Conservation (phyloP, 2,113 vertebrate genomes). For the Glareola pratincola region DNA sequence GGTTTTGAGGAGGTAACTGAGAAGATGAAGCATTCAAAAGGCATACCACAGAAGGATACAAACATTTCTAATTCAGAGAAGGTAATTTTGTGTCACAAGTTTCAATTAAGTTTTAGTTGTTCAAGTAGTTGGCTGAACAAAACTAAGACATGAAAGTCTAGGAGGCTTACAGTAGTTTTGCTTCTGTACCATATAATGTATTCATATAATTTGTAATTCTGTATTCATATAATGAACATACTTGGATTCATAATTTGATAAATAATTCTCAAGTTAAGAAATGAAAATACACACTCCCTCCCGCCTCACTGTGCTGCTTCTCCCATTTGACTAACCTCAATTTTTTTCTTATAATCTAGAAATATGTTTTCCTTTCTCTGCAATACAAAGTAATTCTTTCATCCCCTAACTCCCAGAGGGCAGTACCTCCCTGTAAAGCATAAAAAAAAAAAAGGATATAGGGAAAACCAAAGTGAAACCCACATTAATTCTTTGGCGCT, state of each 20-base stretch:
- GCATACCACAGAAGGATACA: accelerated
- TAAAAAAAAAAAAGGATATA: neutral
- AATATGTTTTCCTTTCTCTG: neutral
- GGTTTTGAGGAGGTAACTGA: neutral
- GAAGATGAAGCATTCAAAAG: neutral
- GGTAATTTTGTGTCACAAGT: neutral
- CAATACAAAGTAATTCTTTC: neutral
- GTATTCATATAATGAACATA: neutral
- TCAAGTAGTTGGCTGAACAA: neutral
- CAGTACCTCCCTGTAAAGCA: neutral
- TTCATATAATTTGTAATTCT: too few species aligned
- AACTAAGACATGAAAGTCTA: neutral
- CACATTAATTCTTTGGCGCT: neutral
- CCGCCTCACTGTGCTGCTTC: neutral
- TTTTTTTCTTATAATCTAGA: neutral
- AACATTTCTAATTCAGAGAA: neutral
- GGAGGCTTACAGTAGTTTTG: neutral
- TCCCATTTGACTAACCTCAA: neutral
- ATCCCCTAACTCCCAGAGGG: neutral
- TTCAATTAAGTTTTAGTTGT: neutral
- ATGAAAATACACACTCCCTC: neutral
- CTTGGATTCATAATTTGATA: neutral
- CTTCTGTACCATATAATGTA: neutral
- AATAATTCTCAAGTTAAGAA: neutral
- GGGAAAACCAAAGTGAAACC: neutral